These are phyloP conservation scores for Thalassoma bifasciatum DNA, from an alignment of 2,113 vertebrate genomes.

Conservation along the genomic window DNA sequence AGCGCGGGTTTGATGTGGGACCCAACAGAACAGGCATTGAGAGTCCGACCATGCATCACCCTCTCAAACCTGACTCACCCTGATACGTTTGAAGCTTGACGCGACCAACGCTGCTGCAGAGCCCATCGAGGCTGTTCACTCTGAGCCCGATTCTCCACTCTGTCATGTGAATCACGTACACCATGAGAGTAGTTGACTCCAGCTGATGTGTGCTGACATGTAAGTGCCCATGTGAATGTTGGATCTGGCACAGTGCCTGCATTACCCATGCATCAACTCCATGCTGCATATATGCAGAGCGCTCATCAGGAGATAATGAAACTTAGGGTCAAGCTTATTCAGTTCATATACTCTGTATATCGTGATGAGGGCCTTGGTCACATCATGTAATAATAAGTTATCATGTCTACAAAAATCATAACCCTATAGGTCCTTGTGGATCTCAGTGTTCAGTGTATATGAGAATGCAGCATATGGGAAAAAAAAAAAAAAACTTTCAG, in stretches of 20 bases:
- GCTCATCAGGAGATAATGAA: slow-evolving; percentile 46
- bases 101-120: slow-evolving; percentile 24
- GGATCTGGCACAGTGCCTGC: slow-evolving; percentile 52
- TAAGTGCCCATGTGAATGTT: slow-evolving; percentile 63
- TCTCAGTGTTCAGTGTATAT: not conserved
- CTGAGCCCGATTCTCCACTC: slow-evolving; percentile 54
- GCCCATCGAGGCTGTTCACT: slow-evolving; percentile 51
- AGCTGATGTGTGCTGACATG: slow-evolving; percentile 67
- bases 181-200: slow-evolving; percentile 42
- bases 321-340: slow-evolving; percentile 53
- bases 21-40: slow-evolving; percentile 40
- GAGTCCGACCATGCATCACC: slow-evolving; percentile 37
- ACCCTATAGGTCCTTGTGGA: slow-evolving; percentile 27
- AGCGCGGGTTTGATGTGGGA: not conserved
- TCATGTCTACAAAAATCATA: slow-evolving; percentile 11
- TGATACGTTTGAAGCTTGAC: slow-evolving; percentile 41
- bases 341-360: slow-evolving; percentile 22
- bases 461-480: slow-evolving; percentile 7
- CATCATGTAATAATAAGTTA: slow-evolving; percentile 33
- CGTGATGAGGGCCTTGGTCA: slow-evolving; percentile 37
- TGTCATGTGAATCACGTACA: slow-evolving; percentile 59
- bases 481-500: not conserved
- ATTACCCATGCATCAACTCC: slow-evolving; percentile 59
- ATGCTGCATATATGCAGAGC: slow-evolving; percentile 26
- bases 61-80: slow-evolving; percentile 50